A percentile compares a stretch with the other conserved stretches of the same genome.
Evolutionary conservation across 2,888 invertebrate species (phyloP).

Genomic region (Chloroclysta siterata): DNA sequence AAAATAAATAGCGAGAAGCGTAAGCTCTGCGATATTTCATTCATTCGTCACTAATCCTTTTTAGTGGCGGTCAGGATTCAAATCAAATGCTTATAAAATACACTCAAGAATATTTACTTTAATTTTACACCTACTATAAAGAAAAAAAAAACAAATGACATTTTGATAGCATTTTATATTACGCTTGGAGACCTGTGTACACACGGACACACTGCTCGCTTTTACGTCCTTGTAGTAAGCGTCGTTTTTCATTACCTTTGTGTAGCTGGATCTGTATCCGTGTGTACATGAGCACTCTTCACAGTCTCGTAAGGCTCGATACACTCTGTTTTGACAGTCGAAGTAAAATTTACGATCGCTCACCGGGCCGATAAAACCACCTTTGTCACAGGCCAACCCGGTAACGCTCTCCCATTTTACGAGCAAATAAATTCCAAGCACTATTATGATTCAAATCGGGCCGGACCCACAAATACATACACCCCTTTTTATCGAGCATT

Average conservation of each 20-base stretch:
- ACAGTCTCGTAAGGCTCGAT: slow-evolving; percentile 49
- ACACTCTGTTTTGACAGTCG: slow-evolving; percentile 74
- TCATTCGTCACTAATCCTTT: slow-evolving; percentile 13
- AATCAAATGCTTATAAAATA: slow-evolving; percentile 5
- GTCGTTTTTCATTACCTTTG: too few relatives aligned
- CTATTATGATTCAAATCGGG: slow-evolving; percentile 83
- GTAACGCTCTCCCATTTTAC: slow-evolving; percentile 78
- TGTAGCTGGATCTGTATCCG: too few relatives aligned
- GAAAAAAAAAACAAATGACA: slow-evolving; percentile 14
- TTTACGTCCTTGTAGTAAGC: too few relatives aligned
- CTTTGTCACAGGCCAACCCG: slow-evolving; percentile 76
- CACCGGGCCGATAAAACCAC: slow-evolving; percentile 77
- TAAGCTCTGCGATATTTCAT: slow-evolving; percentile 15
- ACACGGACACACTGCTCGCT: too few relatives aligned
- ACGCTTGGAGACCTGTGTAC: slow-evolving; percentile 30
- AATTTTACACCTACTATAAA: not conserved
- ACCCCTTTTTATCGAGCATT: slow-evolving; percentile 69
- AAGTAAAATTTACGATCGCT: slow-evolving; percentile 79
- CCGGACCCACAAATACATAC: slow-evolving; percentile 76
- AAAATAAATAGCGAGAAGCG: not conserved
- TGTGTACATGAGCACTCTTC: slow-evolving; percentile 40
- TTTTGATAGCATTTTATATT: slow-evolving; percentile 35
- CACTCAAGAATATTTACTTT: slow-evolving; percentile 4
- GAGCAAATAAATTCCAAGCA: slow-evolving; percentile 83
- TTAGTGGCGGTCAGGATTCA: slow-evolving; percentile 3